Evolutionary conservation across 2,888 invertebrate genomes (phyloP).

Genomic region (Labia minor): DNA sequence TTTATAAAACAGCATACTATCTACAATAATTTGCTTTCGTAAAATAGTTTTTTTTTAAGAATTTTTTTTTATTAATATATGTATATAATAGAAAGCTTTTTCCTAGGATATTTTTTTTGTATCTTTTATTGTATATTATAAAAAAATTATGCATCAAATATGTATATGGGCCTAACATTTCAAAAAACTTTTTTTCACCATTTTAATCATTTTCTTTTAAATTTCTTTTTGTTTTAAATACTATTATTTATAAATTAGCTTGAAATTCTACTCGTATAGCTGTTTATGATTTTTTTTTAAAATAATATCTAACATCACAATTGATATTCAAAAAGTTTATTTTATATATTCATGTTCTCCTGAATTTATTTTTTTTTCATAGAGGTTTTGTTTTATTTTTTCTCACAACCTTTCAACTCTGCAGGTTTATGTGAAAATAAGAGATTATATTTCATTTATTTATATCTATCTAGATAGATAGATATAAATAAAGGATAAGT

Average conservation of each 20-base stretch:
- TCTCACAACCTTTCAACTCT: neutral
- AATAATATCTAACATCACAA: neutral
- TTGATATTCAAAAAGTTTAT: neutral
- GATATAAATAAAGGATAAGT: neutral
- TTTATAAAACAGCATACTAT: neutral
- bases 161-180: neutral
- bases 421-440: conserved; percentile 5
- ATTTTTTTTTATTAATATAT: conserved; percentile 4
- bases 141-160: conserved; percentile 13
- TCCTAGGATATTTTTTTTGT: neutral
- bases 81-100: neutral
- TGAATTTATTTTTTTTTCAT: too few species aligned
- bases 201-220: too few species aligned
- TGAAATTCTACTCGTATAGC: conserved; percentile 9
- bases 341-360: too few species aligned
- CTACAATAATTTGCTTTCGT: conserved; percentile 13
- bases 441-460: neutral
- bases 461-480: neutral
- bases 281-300: neutral
- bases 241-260: neutral
- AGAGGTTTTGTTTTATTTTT: neutral
- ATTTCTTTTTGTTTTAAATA: neutral
- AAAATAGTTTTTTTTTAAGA: neutral
- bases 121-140: neutral
- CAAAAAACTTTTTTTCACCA: neutral